Conservation (phyloP, 1,140 invertebrate genomes). For the Mercenaria mercenaria region DNA sequence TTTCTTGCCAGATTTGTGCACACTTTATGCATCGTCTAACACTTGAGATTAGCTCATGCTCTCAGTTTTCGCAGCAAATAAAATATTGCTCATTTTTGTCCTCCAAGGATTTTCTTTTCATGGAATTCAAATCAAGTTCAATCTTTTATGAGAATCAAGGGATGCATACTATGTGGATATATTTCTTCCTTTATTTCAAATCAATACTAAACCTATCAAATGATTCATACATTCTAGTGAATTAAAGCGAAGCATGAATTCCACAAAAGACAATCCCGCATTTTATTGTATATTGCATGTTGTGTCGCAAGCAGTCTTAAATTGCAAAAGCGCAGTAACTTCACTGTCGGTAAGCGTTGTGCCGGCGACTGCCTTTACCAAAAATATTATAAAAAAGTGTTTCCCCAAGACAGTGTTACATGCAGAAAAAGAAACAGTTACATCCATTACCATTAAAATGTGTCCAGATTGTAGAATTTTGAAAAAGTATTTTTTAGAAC, state of each 20-base stretch:
- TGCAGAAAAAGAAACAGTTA: slow-evolving; percentile 25
- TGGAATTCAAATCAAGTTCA: not conserved
- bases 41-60: not conserved
- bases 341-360: not conserved
- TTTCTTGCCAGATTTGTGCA: not conserved
- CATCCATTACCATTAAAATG: not conserved
- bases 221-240: no score
- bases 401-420: not conserved
- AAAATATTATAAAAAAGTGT: not conserved
- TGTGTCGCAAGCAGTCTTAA: not conserved
- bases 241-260: no score
- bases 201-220: no score
- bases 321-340: slow-evolving; percentile 2
- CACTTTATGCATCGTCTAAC: not conserved
- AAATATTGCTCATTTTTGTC: not conserved
- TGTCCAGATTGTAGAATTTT: not conserved
- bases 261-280: not conserved
- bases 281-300: not conserved
- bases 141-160: no score
- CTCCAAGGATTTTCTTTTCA: not conserved
- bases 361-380: not conserved
- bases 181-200: no score
- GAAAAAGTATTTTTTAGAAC: no score
- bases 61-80: not conserved
- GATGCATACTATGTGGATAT: no score